A percentile compares a stretch with the other conserved stretches of the same genome.
These are phyloP conservation scores for Hydractinia echinata DNA, from an alignment of 30 jellyfish, hydroid and myxozoan species.

Conservation along the genomic window DNA sequence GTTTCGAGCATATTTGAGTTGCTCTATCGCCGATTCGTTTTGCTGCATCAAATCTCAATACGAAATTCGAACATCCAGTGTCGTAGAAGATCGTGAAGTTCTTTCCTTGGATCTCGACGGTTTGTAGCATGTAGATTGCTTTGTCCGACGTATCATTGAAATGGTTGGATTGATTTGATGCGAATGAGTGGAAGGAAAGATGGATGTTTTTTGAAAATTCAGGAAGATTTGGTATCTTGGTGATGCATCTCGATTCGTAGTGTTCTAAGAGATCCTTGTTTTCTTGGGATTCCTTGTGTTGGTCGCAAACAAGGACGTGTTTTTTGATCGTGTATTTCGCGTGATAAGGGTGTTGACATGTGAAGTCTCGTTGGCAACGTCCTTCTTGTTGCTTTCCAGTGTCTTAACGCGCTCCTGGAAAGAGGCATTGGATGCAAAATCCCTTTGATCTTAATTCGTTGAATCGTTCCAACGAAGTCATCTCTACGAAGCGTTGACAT, in stretches of 20 bases:
- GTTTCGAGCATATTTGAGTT: no score
- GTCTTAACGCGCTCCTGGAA: background rate
- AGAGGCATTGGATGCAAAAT: background rate
- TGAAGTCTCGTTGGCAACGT: background rate
- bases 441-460: conserved; percentile 11
- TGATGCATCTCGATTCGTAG: conserved; percentile 17
- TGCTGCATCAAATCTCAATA: background rate
- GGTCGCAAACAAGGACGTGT: conserved; percentile 1
- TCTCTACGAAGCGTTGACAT: conserved; percentile 1
- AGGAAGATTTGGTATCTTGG: background rate
- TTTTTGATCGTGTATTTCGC: no score
- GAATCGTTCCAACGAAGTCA: background rate
- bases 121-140: conserved; percentile 24
- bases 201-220: background rate
- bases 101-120: conserved; percentile 12
- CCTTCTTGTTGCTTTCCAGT: background rate
- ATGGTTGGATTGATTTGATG: background rate
- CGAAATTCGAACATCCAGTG: conserved; percentile 23
- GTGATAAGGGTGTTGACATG: no score
- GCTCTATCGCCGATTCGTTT: background rate
- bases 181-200: background rate
- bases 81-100: conserved; percentile 9
- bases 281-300: background rate
- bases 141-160: background rate
- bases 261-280: conserved; percentile 20